Evolutionary conservation across 2,113 vertebrate genomes (phyloP).

Genomic region (Hyla sarda): DNA sequence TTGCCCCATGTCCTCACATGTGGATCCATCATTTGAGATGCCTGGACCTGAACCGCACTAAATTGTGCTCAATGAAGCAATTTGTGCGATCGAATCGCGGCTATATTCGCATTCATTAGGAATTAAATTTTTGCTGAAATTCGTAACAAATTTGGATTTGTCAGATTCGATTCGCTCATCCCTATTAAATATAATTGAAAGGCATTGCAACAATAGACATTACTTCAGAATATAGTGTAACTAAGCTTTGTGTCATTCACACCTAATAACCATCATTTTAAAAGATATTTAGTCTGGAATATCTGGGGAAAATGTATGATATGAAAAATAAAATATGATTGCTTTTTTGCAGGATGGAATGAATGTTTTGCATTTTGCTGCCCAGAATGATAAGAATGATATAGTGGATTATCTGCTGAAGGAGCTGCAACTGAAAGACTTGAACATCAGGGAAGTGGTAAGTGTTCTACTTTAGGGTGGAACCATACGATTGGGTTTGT

Average conservation of each 20-base stretch:
- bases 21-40: too few relatives aligned
- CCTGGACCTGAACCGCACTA: too few relatives aligned
- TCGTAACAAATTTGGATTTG: too few relatives aligned
- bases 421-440: conserved; percentile 85
- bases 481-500: neutral
- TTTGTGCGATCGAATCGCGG: too few relatives aligned
- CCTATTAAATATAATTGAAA: too few relatives aligned
- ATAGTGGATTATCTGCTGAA: conserved; percentile 85
- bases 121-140: too few relatives aligned
- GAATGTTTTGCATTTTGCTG: conserved; percentile 88
- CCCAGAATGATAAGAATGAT: conserved; percentile 81
- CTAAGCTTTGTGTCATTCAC: neutral
- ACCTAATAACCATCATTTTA: neutral
- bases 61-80: too few relatives aligned
- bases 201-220: neutral
- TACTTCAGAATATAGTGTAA: neutral
- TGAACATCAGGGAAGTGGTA: conserved; percentile 82
- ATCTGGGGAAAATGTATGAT: neutral
- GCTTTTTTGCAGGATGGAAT: conserved; percentile 79
- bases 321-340: neutral
- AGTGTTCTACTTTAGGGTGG: neutral
- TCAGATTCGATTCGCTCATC: too few relatives aligned
- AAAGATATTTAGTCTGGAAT: neutral
- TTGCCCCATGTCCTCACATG: too few relatives aligned
- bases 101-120: too few relatives aligned